Evolutionary conservation across 2,888 invertebrate species (phyloP).

Genomic region (Mongoloraphidia duomilia): DNA sequence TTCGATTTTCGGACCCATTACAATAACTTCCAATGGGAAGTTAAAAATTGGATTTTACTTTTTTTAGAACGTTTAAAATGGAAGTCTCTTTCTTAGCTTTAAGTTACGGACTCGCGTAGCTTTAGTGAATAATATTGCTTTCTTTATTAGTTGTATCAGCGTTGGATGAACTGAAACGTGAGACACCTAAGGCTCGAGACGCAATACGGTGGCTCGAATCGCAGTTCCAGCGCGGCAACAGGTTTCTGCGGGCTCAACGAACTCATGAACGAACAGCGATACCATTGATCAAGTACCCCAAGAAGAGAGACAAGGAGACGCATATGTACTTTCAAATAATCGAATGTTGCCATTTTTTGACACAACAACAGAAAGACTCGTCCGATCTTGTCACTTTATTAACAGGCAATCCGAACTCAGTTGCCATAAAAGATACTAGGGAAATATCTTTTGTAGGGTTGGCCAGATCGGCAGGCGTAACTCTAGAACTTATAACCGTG

Average conservation of each 20-base stretch:
- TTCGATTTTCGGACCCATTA: too few relatives aligned
- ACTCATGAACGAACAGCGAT: constrained; percentile 64
- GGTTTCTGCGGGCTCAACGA: constrained; percentile 76
- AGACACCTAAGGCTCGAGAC: constrained; percentile 70
- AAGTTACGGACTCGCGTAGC: too few relatives aligned
- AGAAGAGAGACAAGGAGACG: constrained; percentile 56
- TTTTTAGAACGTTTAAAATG: too few relatives aligned
- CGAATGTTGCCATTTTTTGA: constrained; percentile 70
- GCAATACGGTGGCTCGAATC: constrained; percentile 88
- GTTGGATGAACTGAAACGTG: constrained; percentile 76
- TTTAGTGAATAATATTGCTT: constrained; percentile 5
- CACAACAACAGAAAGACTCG: constrained; percentile 38
- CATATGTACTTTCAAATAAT: constrained; percentile 68
- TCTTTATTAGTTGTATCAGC: constrained; percentile 64
- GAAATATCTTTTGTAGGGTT: constrained; percentile 65
- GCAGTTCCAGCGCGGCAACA: constrained; percentile 74
- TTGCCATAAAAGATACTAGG: constrained; percentile 27
- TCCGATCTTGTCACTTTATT: constrained; percentile 61
- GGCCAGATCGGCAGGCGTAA: constrained; percentile 66
- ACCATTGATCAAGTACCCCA: constrained; percentile 59
- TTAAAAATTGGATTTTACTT: too few relatives aligned
- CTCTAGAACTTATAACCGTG: constrained; percentile 64
- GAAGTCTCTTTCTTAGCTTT: too few relatives aligned
- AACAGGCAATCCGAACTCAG: constrained; percentile 41
- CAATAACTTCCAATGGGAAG: too few relatives aligned